A percentile compares a stretch with the other conserved stretches of the same genome.
Evolutionary conservation across 2,113 vertebrate genomes (phyloP).

Genomic region (Alces alces): DNA sequence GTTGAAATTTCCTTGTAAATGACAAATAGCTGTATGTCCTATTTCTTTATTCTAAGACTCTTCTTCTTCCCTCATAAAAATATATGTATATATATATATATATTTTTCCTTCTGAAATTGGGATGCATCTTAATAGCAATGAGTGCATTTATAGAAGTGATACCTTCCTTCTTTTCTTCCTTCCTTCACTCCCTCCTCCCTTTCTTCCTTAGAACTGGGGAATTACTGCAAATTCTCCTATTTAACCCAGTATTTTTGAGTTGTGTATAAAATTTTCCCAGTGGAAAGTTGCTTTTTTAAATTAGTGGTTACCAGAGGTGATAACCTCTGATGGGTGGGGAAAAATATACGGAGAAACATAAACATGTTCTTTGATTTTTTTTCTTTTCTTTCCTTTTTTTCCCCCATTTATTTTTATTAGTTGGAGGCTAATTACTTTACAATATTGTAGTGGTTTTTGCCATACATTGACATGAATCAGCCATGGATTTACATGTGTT

Average conservation of each 20-base stretch:
- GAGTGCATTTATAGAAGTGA: not conserved
- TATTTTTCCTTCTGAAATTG: not conserved
- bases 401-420: too few relatives aligned
- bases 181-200: rapidly evolving
- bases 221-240: not conserved
- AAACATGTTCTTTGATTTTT: not conserved
- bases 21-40: not conserved
- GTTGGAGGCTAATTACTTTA: too few relatives aligned
- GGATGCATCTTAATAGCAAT: not conserved
- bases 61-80: not conserved
- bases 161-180: not conserved
- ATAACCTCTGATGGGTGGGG: not conserved
- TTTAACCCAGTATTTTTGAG: not conserved
- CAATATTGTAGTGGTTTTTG: too few relatives aligned
- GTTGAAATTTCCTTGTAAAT: not conserved
- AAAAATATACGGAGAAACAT: not conserved
- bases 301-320: not conserved
- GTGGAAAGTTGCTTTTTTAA: not conserved
- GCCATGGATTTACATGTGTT: too few relatives aligned
- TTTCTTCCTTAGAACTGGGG: not conserved
- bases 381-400: too few relatives aligned
- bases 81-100: not conserved
- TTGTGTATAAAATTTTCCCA: not conserved
- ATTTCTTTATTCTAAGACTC: not conserved
- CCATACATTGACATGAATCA: too few relatives aligned